phyloP scores from a whole-genome alignment of 1,140 invertebrate genomes.

The Drosophila orena region DNA sequence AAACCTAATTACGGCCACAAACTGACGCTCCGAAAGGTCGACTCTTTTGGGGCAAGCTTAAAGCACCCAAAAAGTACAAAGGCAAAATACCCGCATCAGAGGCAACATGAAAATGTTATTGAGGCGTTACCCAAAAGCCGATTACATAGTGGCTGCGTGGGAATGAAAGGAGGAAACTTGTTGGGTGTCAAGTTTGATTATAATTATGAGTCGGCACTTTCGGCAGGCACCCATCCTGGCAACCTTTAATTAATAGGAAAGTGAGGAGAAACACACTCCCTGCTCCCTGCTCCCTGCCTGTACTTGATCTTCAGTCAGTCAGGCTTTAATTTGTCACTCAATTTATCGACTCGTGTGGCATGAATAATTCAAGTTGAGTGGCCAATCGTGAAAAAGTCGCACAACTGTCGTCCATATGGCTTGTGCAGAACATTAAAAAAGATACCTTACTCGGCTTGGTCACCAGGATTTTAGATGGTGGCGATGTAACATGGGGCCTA shows the following conservation, averaged over 20 bases:
- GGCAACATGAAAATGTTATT: slow-evolving; percentile 42
- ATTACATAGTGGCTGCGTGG: slow-evolving; percentile 40
- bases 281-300: no score
- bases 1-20: slow-evolving; percentile 71
- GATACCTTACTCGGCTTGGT: slow-evolving; percentile 4
- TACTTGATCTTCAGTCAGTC: slow-evolving; percentile 12
- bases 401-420: slow-evolving; percentile 14
- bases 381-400: not conserved
- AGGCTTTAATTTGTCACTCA: slow-evolving; percentile 42
- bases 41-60: slow-evolving; percentile 28
- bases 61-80: slow-evolving; percentile 49
- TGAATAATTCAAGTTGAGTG: slow-evolving; percentile 26
- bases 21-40: slow-evolving; percentile 27
- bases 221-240: not conserved
- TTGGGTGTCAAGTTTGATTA: slow-evolving; percentile 76
- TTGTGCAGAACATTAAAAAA: not conserved
- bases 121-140: slow-evolving; percentile 68
- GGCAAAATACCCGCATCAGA: slow-evolving; percentile 50
- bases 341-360: slow-evolving; percentile 24
- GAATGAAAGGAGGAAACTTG: not conserved
- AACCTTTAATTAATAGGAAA: slow-evolving; percentile 17
- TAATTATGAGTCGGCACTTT: slow-evolving; percentile 72
- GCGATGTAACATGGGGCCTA: slow-evolving; percentile 30
- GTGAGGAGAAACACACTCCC: not conserved
- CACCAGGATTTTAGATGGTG: not conserved